These are phyloP conservation scores for Fulica atra DNA, from an alignment of 2,113 vertebrate species.

Conservation along the genomic window DNA sequence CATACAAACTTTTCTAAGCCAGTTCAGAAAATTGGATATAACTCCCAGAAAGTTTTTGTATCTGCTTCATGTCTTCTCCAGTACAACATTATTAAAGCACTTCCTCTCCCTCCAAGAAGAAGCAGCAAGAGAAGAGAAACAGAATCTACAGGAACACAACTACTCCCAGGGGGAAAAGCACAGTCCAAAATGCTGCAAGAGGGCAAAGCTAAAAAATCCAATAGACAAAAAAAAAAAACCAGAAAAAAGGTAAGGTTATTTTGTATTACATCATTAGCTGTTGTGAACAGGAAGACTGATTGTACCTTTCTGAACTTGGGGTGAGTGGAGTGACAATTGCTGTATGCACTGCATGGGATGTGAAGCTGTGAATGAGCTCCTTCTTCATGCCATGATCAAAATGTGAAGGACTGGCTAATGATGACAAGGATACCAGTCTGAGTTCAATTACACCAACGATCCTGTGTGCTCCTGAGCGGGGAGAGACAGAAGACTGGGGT, in stretches of 20 bases:
- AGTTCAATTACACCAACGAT: not conserved
- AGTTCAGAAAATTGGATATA: not conserved
- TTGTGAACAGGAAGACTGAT: not conserved
- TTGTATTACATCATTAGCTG: not conserved
- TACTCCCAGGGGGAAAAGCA: not conserved
- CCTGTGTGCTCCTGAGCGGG: not conserved
- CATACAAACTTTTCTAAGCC: not conserved
- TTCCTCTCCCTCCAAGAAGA: not conserved
- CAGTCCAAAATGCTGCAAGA: not conserved
- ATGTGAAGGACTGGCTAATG: not conserved
- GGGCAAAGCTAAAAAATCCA: not conserved
- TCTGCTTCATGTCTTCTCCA: not conserved
- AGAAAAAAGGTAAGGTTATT: not conserved
- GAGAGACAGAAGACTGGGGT: not conserved
- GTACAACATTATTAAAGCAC: not conserved
- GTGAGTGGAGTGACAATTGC: not conserved
- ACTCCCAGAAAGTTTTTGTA: not conserved
- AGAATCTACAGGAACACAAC: not conserved
- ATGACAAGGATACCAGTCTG: not conserved
- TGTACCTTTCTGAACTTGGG: not conserved
- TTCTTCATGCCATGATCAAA: not conserved
- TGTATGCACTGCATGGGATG: fast-evolving
- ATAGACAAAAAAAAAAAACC: not conserved
- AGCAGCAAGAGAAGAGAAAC: not conserved
- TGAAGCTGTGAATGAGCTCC: not conserved